phyloP scores from a whole-genome alignment of 2,888 invertebrate species.

The Aquatica leii region DNA sequence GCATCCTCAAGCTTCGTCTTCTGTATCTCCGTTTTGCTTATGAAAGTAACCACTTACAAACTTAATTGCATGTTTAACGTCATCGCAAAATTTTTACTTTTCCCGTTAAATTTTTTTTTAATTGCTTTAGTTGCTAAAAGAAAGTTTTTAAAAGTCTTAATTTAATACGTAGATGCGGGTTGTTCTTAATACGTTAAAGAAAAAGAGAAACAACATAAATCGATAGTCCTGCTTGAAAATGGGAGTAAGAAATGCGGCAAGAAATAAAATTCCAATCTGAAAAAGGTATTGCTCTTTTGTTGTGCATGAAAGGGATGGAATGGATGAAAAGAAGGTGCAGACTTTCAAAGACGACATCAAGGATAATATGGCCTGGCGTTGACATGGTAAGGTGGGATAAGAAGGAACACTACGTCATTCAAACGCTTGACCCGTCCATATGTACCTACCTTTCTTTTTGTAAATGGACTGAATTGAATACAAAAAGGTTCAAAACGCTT shows the following conservation, averaged over 20 bases:
- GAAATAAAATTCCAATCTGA: conserved; percentile 38
- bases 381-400: conserved; percentile 39
- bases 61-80: conserved; percentile 35
- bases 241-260: conserved; percentile 23
- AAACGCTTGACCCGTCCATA: conserved; percentile 38
- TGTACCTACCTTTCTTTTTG: conserved; percentile 21
- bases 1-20: conserved; percentile 22
- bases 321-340: conserved; percentile 33
- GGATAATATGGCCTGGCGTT: conserved; percentile 38
- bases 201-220: conserved; percentile 13
- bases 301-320: conserved; percentile 36
- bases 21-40: conserved; percentile 23
- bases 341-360: conserved; percentile 37
- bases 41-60: conserved; percentile 31
- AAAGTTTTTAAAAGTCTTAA: neutral
- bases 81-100: conserved; percentile 25
- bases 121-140: conserved; percentile 4
- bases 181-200: conserved; percentile 9
- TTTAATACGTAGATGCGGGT: neutral
- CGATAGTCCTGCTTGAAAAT: conserved; percentile 17
- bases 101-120: conserved; percentile 26
- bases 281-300: conserved; percentile 42
- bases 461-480: conserved; percentile 30
- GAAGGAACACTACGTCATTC: conserved; percentile 37
- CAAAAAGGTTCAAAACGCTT: conserved; percentile 23